These are phyloP conservation scores for Eclectus roratus DNA, from an alignment of 2,113 vertebrate species.

Conservation along the genomic window DNA sequence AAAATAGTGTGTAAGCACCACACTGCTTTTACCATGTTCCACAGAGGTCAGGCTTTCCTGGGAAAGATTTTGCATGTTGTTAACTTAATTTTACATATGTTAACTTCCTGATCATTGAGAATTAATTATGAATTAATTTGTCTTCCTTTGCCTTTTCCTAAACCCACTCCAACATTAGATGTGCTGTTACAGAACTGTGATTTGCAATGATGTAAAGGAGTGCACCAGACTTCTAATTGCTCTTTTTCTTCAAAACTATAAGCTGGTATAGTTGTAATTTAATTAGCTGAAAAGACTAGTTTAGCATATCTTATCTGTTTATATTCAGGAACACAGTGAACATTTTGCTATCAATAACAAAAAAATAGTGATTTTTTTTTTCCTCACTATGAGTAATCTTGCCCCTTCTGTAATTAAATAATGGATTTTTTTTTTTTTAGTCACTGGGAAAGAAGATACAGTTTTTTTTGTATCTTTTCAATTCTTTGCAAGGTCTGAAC, in stretches of 20 bases:
- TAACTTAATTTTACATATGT: not conserved
- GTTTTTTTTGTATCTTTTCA: not conserved
- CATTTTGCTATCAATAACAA: not conserved
- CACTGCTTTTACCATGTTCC: not conserved
- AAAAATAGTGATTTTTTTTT: not conserved
- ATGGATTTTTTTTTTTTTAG: not conserved
- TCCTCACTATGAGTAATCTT: not conserved
- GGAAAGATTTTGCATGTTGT: slow-evolving; percentile 23
- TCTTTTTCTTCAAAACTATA: not conserved
- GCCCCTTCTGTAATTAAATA: not conserved
- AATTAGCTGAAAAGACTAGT: not conserved
- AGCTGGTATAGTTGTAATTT: not conserved
- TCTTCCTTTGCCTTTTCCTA: not conserved
- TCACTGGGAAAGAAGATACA: not conserved
- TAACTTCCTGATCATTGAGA: slow-evolving; percentile 44
- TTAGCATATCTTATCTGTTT: not conserved
- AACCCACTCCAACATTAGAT: not conserved
- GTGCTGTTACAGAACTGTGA: not conserved
- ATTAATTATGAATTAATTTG: slow-evolving; percentile 45
- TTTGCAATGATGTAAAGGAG: not conserved
- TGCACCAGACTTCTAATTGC: not conserved
- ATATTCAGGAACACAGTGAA: not conserved
- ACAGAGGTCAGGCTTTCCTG: not conserved
- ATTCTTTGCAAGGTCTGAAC: not conserved
- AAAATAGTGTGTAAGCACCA: slow-evolving; percentile 25